These are phyloP conservation scores for Martes martes DNA, from an alignment of 2,113 vertebrate species.

Conservation along the genomic window DNA sequence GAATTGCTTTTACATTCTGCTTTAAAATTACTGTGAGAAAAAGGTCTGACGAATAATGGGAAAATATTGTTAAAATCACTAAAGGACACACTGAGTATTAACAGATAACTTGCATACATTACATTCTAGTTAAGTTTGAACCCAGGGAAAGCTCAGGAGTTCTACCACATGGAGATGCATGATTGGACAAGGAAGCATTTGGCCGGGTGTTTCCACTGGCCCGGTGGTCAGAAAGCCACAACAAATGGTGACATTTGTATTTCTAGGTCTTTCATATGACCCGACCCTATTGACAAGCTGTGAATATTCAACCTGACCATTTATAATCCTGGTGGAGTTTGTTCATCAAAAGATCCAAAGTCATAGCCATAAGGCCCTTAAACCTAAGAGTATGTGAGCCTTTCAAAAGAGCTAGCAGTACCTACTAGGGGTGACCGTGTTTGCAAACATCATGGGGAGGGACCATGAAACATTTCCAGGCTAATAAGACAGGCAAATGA, in stretches of 20 bases:
- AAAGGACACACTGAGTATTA: not conserved
- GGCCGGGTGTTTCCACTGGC: not conserved
- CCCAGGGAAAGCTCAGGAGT: not conserved
- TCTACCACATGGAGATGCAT: not conserved
- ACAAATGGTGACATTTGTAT: not conserved
- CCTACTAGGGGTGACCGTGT: accelerated
- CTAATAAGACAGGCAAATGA: not conserved
- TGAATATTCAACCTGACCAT: not conserved
- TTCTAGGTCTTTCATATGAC: not conserved
- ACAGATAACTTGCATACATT: not conserved
- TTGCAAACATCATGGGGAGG: not conserved
- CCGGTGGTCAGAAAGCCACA: not conserved
- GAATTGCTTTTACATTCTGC: not conserved
- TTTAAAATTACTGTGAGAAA: not conserved
- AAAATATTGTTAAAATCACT: not conserved
- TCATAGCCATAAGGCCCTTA: not conserved
- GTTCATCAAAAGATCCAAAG: not conserved
- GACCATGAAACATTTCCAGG: not conserved
- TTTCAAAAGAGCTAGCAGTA: not conserved
- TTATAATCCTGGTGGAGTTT: not conserved
- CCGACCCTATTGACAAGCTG: not conserved
- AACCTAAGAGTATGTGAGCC: not conserved
- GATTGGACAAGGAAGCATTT: not conserved
- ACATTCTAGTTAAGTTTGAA: not conserved
- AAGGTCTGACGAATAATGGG: not conserved